These are phyloP conservation scores for Macaria notata DNA, from an alignment of 2,888 invertebrate genomes.

Conservation along the genomic window DNA sequence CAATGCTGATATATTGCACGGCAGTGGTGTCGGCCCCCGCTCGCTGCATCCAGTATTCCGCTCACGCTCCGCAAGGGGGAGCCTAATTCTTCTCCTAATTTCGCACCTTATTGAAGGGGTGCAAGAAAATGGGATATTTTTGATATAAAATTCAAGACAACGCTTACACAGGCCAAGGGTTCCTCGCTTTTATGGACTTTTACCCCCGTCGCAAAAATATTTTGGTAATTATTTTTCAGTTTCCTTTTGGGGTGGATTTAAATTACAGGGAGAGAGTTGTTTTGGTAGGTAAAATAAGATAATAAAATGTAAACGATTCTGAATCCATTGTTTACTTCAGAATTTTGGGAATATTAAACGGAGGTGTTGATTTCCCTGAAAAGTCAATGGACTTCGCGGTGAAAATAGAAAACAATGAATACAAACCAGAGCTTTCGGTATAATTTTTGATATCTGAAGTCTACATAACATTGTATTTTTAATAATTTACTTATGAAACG, in stretches of 20 bases:
- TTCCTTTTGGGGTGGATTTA: conserved; percentile 14
- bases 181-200: conserved; percentile 41
- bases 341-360: no score
- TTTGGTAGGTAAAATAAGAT: conserved; percentile 18
- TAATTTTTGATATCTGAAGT: no score
- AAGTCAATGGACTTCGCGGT: no score
- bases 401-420: no score
- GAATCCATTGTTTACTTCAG: not conserved
- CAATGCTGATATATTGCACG: conserved; percentile 33
- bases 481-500: no score
- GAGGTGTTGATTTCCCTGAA: no score
- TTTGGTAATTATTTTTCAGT: conserved; percentile 27
- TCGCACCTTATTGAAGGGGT: conserved; percentile 76
- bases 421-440: no score
- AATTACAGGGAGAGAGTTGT: conserved; percentile 8
- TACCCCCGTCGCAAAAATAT: conserved; percentile 27
- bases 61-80: conserved; percentile 67
- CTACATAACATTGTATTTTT: no score
- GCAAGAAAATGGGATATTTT: conserved; percentile 71
- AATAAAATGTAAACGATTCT: conserved; percentile 17
- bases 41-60: conserved; percentile 61
- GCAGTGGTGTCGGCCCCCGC: conserved; percentile 43
- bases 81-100: conserved; percentile 79
- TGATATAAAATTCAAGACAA: conserved; percentile 54
- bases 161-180: conserved; percentile 36